A percentile compares a stretch with the other conserved stretches of the same genome.
These are phyloP conservation scores for Rafetus swinhoei DNA, from an alignment of 2,113 vertebrate species.

Conservation along the genomic window DNA sequence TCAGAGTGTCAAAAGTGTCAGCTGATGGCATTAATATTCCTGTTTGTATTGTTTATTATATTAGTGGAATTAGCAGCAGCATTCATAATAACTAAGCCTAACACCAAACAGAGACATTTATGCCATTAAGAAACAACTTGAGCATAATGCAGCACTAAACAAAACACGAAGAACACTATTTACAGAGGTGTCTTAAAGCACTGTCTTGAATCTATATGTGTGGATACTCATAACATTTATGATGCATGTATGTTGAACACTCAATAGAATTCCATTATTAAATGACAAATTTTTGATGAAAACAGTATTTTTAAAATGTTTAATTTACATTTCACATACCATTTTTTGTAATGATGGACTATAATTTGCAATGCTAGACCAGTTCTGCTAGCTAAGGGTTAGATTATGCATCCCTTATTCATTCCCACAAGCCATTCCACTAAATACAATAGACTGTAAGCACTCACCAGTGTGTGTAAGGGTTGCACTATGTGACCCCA, in stretches of 20 bases:
- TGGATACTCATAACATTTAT: not conserved
- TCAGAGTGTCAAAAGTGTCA: slow-evolving; percentile 41
- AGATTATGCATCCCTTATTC: not conserved
- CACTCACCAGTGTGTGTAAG: rapidly evolving
- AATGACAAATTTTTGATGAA: not conserved
- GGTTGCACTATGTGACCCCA: not conserved
- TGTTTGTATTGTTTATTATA: slow-evolving; percentile 38
- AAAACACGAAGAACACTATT: slow-evolving; percentile 12
- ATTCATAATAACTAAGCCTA: slow-evolving; percentile 41
- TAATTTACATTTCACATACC: not conserved
- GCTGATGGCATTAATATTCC: slow-evolving; percentile 23
- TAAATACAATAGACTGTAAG: not conserved
- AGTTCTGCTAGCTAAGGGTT: not conserved
- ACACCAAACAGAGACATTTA: slow-evolving; percentile 6
- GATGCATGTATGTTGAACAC: not conserved
- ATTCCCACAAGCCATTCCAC: not conserved
- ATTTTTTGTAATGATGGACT: not conserved
- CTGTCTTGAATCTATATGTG: not conserved
- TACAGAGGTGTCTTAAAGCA: not conserved
- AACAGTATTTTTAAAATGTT: not conserved
- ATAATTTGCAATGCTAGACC: not conserved
- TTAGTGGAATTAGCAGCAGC: slow-evolving; percentile 48
- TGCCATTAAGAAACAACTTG: slow-evolving; percentile 24
- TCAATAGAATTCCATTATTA: not conserved
- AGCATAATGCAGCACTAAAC: not conserved